Evolutionary conservation across 2,888 invertebrate genomes (phyloP), one percentile per base, ranked within the genome.

Genomic region (Eilema depressum): DNA sequence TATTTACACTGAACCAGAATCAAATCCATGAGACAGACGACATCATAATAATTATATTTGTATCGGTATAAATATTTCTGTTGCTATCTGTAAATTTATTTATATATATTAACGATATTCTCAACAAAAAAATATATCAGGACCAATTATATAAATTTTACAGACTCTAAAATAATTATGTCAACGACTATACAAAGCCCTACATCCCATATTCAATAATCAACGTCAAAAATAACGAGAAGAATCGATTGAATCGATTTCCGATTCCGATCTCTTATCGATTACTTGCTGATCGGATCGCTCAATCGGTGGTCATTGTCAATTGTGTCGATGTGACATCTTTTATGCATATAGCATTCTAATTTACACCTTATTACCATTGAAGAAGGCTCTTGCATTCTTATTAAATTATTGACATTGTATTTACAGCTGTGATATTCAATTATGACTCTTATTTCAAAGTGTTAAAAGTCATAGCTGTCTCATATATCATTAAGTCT

Each of bases 271-370:
- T 89, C 87, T 86, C 84, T 90, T 90, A 91, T 91, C 91, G 86
- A 85, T 84, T 83, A 78, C 78, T 78, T 79, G 76, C 75, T 78
- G 84, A 90, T 91, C 90, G 84, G 86, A 91, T 90, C 91, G 87
- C 89, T 92, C 91, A 90, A 91, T 91, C 90, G 88, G 84, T 87
- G 87, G 85, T 87, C 88, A 91, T 90, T 91, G 90, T 92, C 90
- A 88, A 88, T 75, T 77, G 80, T 85, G 86, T 84, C 83, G 79
- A 85, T 83, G 86, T 84, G 89, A 89, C 91, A 89, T 82, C 83
- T 80, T 70, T 76, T 74, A 81, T 83, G 78, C 70, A 75, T 78
- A 74, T 26, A 37, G 62, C 75, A 86, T 74, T 76, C 78, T 69
- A 87, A 79, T 80, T 73, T 78, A 70, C 68, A 83, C 84, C 78